Base-by-base conservation (phyloP, 2,113 vertebrate genomes). In the Eudorcas thomsonii region DNA sequence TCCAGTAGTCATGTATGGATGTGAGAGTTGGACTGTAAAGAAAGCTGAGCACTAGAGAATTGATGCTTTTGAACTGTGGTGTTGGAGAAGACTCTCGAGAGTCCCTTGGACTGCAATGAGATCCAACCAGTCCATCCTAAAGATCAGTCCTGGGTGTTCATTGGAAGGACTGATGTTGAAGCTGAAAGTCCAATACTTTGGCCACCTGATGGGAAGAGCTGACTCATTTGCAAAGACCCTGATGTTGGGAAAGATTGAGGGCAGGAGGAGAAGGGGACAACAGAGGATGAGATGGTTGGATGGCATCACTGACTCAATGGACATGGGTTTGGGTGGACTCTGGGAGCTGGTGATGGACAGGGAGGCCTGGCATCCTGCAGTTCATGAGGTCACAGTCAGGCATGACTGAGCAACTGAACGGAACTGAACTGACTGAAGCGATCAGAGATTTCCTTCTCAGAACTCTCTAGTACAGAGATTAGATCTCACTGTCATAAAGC, bases 281-380 rank as follows among this genome's bases (percentile, higher is more conserved):
- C n/a, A 21, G n/a, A 36, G 67, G n/a, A 71, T 71, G n/a, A 71
- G n/a, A 71, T 71, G 10, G 19, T 12, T 71, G 67, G 19, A 39
- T 23, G n/a, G 19, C 67, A 23, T 39, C 67, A 71, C 4, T 0
- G 5, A 71, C 10, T 71, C n/a, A 23, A 71, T 39, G n/a, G 67
- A 71, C 67, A 39, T 39, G 19, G 67, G 67, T 71, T 39, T 71
- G 19, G 10, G 67, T 71, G n/a, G 9, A 36, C 19, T 71, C 67
- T 2, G 17, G n/a, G 67, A 71, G 19, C 19, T 39, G 19, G 67
- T 71, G 10, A 23, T 71, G n/a, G 67, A 71, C 67, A 71, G 19
- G 2, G n/a, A 71, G n/a, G 19, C 67, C 10, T 71, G 19, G 19
- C 1, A 0, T 23, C 1, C 19, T 39, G 67, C 1, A 0, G 21